phyloP scores from a whole-genome alignment of 2,888 invertebrate species.

The Pristionchus arcanus region DNA sequence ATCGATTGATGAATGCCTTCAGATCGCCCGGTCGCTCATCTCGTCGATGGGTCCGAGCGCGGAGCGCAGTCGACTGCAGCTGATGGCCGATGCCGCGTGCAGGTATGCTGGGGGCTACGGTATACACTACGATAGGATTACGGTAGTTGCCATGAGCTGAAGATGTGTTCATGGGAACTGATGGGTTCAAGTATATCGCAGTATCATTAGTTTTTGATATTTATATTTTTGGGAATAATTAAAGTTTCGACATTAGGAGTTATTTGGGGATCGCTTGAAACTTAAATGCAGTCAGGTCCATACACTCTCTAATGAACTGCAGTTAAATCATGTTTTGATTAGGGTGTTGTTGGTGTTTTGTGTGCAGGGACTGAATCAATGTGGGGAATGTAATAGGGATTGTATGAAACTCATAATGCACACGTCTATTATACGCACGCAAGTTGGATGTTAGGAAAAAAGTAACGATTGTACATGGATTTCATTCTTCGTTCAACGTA shows the following conservation, averaged over 20 bases:
- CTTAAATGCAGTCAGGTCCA: background rate
- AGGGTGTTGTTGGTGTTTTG: too few species aligned
- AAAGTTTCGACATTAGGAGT: background rate
- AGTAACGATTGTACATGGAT: too few species aligned
- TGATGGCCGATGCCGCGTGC: constrained; percentile 15
- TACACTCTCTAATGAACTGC: too few species aligned
- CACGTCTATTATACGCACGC: too few species aligned
- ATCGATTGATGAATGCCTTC: background rate
- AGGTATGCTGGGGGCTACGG: background rate
- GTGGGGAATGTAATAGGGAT: background rate
- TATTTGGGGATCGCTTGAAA: background rate
- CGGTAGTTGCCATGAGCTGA: too few species aligned
- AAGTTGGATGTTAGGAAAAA: too few species aligned
- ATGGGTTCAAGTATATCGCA: too few species aligned
- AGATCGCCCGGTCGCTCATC: constrained; percentile 58
- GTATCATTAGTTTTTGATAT: background rate
- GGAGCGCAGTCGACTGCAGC: constrained; percentile 19
- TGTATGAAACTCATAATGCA: background rate
- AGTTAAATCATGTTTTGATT: too few species aligned
- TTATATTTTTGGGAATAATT: background rate
- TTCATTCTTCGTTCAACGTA: too few species aligned
- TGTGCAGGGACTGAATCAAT: too few species aligned
- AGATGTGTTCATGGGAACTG: too few species aligned
- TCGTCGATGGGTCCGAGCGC: background rate
- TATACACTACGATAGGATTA: too few species aligned